These are phyloP conservation scores for Trichopoda pennipes DNA, from an alignment of 2,888 invertebrate genomes.

Conservation along the genomic window DNA sequence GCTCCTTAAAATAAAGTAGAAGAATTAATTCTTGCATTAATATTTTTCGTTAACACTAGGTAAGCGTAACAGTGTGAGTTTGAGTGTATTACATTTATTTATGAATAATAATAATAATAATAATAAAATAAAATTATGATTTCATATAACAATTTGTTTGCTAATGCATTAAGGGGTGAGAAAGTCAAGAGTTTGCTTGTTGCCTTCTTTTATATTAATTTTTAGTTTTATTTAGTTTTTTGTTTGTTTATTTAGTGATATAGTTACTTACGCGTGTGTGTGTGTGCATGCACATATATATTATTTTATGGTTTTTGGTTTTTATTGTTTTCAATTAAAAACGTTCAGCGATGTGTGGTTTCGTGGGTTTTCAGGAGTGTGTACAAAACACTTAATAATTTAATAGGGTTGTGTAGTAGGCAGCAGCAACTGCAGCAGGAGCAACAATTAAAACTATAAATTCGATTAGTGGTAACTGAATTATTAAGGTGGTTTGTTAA, in stretches of 20 bases:
- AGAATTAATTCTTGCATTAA: slow-evolving; percentile 45
- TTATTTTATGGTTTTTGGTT: slow-evolving; percentile 46
- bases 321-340: slow-evolving; percentile 58
- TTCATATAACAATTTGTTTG: slow-evolving; percentile 58
- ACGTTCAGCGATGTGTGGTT: slow-evolving; percentile 19
- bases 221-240: slow-evolving; percentile 28
- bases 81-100: slow-evolving; percentile 11
- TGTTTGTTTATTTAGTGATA: slow-evolving; percentile 19
- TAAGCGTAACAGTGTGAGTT: slow-evolving; percentile 5
- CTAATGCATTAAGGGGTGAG: slow-evolving; percentile 73
- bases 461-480: slow-evolving; percentile 7
- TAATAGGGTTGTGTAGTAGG: slow-evolving; percentile 19
- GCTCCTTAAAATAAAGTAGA: slow-evolving; percentile 20
- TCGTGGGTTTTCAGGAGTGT: slow-evolving; percentile 26
- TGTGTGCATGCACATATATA: neutral
- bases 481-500: too few species aligned
- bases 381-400: slow-evolving; percentile 24
- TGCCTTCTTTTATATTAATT: slow-evolving; percentile 25
- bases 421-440: too few species aligned
- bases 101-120: slow-evolving; percentile 14
- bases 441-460: slow-evolving; percentile 16
- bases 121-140: slow-evolving; percentile 47
- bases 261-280: too few species aligned
- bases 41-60: slow-evolving; percentile 6
- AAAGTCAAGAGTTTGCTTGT: slow-evolving; percentile 75